These are phyloP conservation scores for Hippolais icterina DNA, from an alignment of 2,113 vertebrate species.

Conservation along the genomic window DNA sequence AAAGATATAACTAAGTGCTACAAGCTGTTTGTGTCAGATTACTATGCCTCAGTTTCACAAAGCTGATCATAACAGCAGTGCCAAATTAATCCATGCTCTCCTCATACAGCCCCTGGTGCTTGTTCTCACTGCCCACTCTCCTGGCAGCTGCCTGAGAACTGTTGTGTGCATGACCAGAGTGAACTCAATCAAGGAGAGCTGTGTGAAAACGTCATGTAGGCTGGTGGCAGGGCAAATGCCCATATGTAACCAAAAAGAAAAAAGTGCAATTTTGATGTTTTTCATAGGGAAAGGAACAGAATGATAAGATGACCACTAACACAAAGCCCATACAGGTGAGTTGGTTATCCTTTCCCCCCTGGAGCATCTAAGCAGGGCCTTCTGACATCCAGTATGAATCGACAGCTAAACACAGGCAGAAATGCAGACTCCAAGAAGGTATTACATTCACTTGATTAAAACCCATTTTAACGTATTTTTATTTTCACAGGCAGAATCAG, in stretches of 20 bases:
- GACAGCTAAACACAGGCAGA: not conserved
- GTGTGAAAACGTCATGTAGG: not conserved
- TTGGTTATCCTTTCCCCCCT: not conserved
- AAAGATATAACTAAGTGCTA: not conserved
- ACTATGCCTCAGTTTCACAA: not conserved
- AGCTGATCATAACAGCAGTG: not conserved
- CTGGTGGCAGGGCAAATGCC: not conserved
- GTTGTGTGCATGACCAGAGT: not conserved
- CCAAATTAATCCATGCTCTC: not conserved
- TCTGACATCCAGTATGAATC: not conserved
- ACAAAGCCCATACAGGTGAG: not conserved
- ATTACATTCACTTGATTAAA: not conserved
- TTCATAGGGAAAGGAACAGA: not conserved
- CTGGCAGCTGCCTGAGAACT: not conserved
- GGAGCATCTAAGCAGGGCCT: not conserved
- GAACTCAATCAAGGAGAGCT: not conserved
- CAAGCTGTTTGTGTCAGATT: not conserved
- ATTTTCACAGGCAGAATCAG: conserved; percentile 79
- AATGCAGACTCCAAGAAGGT: not conserved
- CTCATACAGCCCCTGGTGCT: fast-evolving
- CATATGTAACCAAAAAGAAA: not conserved
- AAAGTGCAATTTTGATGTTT: not conserved
- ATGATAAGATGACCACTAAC: not conserved
- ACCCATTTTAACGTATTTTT: not conserved
- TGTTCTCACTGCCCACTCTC: not conserved